Percentiles rank a stretch among this genome's conserved stretches.
phyloP scores from a whole-genome alignment of 92 coral and sea anemone genomes.

The Umimayanthus chanpuru region DNA sequence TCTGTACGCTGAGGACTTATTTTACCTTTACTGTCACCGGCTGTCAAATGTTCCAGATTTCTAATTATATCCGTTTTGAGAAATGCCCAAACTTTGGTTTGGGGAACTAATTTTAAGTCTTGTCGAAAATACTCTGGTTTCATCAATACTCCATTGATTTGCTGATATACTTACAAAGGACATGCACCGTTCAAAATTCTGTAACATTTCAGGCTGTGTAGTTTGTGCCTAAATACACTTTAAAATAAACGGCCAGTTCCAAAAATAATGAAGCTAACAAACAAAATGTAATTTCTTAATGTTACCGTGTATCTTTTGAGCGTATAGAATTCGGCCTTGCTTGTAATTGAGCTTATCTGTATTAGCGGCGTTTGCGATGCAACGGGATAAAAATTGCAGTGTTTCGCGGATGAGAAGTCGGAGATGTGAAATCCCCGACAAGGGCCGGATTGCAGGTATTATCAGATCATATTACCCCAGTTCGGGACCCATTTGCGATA shows the following conservation, averaged over 20 bases:
- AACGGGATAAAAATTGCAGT: not conserved
- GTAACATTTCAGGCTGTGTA: not conserved
- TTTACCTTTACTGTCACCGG: not conserved
- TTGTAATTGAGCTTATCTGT: not conserved
- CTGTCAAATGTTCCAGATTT: not conserved
- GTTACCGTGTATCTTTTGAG: not conserved
- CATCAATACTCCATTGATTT: not conserved
- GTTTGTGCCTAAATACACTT: not conserved
- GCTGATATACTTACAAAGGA: not conserved
- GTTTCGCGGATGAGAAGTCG: not conserved
- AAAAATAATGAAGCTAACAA: not conserved
- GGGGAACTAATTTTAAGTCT: not conserved
- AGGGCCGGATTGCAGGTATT: not conserved
- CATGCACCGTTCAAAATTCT: not conserved
- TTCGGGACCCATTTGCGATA: conserved; percentile 26
- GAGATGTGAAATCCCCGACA: not conserved
- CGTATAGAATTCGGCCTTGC: conserved; percentile 11
- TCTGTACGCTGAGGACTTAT: not conserved
- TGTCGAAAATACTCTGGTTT: not conserved
- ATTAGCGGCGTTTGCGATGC: not conserved
- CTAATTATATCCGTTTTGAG: not conserved
- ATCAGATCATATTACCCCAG: not conserved
- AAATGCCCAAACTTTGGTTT: not conserved
- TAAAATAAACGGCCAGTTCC: not conserved
- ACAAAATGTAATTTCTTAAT: not conserved